Base-by-base conservation (phyloP, 1,140 invertebrate genomes). In the Magallana gigas region DNA sequence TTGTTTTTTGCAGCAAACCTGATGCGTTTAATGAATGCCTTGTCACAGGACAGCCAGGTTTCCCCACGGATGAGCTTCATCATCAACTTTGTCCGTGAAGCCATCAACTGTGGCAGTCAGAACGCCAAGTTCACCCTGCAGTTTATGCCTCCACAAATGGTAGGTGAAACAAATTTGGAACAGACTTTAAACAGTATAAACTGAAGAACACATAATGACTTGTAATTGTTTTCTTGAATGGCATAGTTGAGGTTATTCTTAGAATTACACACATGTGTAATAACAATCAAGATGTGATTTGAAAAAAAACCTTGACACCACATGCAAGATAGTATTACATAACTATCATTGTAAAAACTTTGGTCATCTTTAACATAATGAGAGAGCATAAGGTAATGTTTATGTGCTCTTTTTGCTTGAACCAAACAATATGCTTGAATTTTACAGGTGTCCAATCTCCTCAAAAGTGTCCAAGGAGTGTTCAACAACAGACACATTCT, bases 11-110 rank as follows among this genome's bases (percentile, higher is more conserved):
- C 87, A 93, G 92, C 91, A 5, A 92, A 96, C 88, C 94, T 98
- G 5, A 97, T 97, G 90, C 96, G 96, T 36, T 96, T 96, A 76
- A 97, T 98, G 90, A 95, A 96, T 12, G 96, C 97, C 85, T 96
- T 98, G 18, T 96, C 97, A n/a, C 96, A 96, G 16, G 96, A 97
- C 90, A 97, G 97, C 89, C 96, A 96, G 0, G 96, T 98, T 0
- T 97, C 97, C 16, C 97, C 97, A 83, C 97, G 98, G 91, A 97
- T 97, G 7, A 96, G 97, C 91, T 98, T 98, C 94, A 97, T 98
- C 84, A 96, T 98, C 87, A 96, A 97, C 90, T 97, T 98, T 93
- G 95, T 98, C n/a, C 96, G 97, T 85, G 96, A 97, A 91, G 96
- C 97, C 56, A 97, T 98, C 2, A 96, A 97, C 90, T 98, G 97